Evolutionary conservation across 2,888 invertebrate genomes (phyloP).

Genomic region (Synergus gifuensis): DNA sequence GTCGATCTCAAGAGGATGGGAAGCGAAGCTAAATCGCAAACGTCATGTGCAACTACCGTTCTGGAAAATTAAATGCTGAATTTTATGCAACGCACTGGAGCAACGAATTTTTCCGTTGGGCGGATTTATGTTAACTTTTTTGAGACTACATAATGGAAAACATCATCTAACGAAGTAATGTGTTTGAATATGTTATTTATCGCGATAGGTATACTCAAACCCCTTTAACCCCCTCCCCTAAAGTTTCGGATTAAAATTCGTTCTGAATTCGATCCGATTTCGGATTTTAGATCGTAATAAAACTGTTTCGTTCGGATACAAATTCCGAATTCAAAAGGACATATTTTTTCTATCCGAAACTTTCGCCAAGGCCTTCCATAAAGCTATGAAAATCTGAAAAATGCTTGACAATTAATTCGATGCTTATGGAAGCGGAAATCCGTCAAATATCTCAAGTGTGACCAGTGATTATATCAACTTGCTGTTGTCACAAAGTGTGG

Average conservation of each 20-base stretch:
- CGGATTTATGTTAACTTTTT: too few relatives aligned
- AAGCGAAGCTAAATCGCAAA: conserved; percentile 16
- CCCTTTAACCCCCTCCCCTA: too few relatives aligned
- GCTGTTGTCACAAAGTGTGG: conserved; percentile 3
- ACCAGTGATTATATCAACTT: conserved; percentile 59
- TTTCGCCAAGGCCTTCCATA: background rate
- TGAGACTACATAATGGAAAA: too few relatives aligned
- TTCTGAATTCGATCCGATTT: background rate
- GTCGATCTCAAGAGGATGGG: conserved; percentile 3
- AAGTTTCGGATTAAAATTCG: too few relatives aligned
- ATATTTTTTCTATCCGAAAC: background rate
- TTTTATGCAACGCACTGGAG: conserved; percentile 38
- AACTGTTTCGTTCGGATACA: too few relatives aligned
- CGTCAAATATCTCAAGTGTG: conserved; percentile 66
- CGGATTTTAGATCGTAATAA: background rate
- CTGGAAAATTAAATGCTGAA: conserved; percentile 44
- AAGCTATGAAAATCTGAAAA: background rate
- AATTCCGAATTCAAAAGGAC: too few relatives aligned
- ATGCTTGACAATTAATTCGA: conserved; percentile 18
- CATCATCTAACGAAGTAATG: too few relatives aligned
- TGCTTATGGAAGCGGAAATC: conserved; percentile 56
- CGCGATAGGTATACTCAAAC: too few relatives aligned
- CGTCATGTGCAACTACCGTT: conserved; percentile 16
- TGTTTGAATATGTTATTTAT: too few relatives aligned
- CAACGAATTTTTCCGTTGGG: background rate